Evolutionary conservation across 2,888 invertebrate species (phyloP), one percentile per base, ranked within the genome.

Genomic region (Drosophila percnosoma): DNA sequence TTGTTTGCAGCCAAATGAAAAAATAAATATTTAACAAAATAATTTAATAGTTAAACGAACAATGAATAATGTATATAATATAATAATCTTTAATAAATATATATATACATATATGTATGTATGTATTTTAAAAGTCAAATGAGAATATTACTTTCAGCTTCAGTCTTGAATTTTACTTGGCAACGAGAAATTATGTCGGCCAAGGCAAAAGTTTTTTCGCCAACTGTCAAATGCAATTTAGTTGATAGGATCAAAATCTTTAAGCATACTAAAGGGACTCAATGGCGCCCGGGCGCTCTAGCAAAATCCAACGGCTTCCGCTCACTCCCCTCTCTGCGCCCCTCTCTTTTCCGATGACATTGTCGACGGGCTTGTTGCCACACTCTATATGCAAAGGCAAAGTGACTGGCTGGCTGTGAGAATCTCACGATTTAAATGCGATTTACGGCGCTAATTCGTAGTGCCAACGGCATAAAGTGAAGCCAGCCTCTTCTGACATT

Each of bases 191-290:
- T 84, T 77, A 87, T 89, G 75, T 73, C 64, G 64, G 60, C 52
- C 71, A 78, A 71, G 63, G 82, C 65, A 87, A 87, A 75, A 89
- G 84, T 88, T 83, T 86, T 87, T 87, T 80, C 78, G 73, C 79
- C 87, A 91, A 92, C 91, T 92, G 91, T 90, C 89, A 90, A 92
- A 92, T 92, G 92, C 92, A 92, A 92, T 92, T 92, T 92, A 91
- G 82, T 90, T 92, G 90, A 92, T 92, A 92, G 92, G 91, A 92
- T 92, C 92, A 92, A 87, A 90, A 86, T 89, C 89, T 87, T 87
- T 84, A 76, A 73, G 78, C 73, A 67, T 53, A 66, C 73, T 61
- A 71, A 73, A 71, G 65, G 64, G 59, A 58, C 53, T 36, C 45
- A 54, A 54, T 63, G 63, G 60, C 33, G 57, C 21, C 42, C 36